phyloP scores from a whole-genome alignment of 2,888 invertebrate species.

The Phalera bucephala region DNA sequence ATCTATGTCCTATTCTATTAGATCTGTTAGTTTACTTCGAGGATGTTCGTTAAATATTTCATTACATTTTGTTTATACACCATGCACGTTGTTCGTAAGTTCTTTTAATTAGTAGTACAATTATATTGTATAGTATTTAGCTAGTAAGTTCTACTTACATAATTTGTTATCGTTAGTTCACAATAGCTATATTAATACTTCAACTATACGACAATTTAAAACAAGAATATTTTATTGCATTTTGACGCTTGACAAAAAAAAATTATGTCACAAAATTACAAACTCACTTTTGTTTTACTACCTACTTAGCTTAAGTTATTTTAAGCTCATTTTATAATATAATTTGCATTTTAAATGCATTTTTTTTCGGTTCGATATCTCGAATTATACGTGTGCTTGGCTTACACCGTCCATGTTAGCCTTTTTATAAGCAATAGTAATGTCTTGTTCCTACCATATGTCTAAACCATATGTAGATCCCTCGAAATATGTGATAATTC shows the following conservation, averaged over 20 bases:
- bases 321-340: constrained; percentile 37
- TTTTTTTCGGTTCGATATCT: constrained; percentile 33
- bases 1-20: no score
- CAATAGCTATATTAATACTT: no score
- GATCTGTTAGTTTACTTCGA: constrained; percentile 2
- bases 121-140: constrained; percentile 37
- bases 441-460: constrained; percentile 18
- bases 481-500: constrained; percentile 12
- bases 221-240: constrained; percentile 5
- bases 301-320: constrained; percentile 36
- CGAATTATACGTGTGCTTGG: constrained; percentile 48
- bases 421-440: constrained; percentile 10
- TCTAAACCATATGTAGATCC: constrained; percentile 4
- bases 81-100: constrained; percentile 37
- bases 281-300: constrained; percentile 33
- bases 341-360: constrained; percentile 59
- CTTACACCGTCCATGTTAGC: constrained; percentile 55
- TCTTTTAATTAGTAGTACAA: constrained; percentile 34
- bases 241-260: constrained; percentile 16
- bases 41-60: constrained; percentile 21
- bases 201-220: not conserved
- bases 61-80: constrained; percentile 35
- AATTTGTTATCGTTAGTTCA: constrained; percentile 11
- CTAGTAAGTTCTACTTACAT: constrained; percentile 30
- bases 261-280: constrained; percentile 38